These are phyloP conservation scores for Decapterus maruadsi DNA, from an alignment of 2,797 vertebrate genomes.

Conservation along the genomic window DNA sequence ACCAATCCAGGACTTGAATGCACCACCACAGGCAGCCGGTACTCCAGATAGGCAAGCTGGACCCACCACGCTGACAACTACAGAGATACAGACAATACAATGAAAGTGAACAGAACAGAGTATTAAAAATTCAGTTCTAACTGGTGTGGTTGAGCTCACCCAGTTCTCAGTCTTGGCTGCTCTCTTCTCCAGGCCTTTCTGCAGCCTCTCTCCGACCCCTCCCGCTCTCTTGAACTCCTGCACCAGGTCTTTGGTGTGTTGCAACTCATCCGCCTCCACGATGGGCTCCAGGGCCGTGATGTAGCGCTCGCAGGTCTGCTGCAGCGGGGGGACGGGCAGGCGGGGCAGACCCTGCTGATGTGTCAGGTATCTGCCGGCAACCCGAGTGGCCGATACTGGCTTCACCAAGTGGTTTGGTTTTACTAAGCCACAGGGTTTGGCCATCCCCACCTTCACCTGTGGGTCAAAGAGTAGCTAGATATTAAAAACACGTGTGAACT, in stretches of 20 bases:
- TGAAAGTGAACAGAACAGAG: not conserved
- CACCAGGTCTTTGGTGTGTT: constrained; percentile 86
- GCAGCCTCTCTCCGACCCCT: constrained; percentile 91
- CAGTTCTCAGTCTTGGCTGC: constrained; percentile 91
- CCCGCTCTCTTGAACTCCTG: constrained; percentile 89
- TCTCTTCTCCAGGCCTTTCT: constrained; percentile 91
- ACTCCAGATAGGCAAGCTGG: constrained; percentile 92
- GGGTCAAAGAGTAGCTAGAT: not conserved
- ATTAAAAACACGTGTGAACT: not conserved
- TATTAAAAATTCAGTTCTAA: no score
- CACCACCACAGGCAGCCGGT: constrained; percentile 93
- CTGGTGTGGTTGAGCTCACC: constrained; percentile 72
- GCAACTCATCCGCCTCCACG: constrained; percentile 89
- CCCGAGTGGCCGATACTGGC: constrained; percentile 85
- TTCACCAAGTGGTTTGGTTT: constrained; percentile 89
- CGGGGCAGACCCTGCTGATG: constrained; percentile 91
- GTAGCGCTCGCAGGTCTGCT: constrained; percentile 93
- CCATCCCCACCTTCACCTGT: constrained; percentile 74
- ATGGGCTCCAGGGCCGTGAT: constrained; percentile 91
- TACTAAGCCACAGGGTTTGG: constrained; percentile 75
- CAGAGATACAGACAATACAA: constrained; percentile 30
- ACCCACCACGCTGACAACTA: constrained; percentile 97
- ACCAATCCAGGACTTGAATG: constrained; percentile 94
- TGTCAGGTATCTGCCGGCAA: constrained; percentile 87
- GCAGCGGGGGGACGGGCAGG: constrained; percentile 91